These are phyloP conservation scores for Erithacus rubecula DNA, from an alignment of 2,797 vertebrate species.

Conservation along the genomic window DNA sequence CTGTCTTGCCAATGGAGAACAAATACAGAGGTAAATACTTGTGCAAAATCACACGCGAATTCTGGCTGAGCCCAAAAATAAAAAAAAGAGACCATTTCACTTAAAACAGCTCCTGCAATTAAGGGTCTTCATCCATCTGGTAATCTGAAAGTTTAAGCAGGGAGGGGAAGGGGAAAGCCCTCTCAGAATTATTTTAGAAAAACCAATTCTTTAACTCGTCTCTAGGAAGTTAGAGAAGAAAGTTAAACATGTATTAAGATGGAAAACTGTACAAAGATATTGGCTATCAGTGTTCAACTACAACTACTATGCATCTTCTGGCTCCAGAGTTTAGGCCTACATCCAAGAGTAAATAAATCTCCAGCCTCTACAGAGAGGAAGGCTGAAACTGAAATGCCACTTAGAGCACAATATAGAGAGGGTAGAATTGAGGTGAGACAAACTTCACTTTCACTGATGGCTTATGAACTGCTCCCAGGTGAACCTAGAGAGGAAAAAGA, in stretches of 20 bases:
- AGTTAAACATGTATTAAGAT: not conserved
- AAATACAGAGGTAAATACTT: not conserved
- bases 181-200: not conserved
- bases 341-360: not conserved
- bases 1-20: not conserved
- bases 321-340: slow-evolving; percentile 3
- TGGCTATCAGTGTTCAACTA: not conserved
- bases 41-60: not conserved
- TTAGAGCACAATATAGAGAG: not conserved
- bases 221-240: not conserved
- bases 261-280: not conserved
- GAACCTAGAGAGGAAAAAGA: slow-evolving; percentile 52
- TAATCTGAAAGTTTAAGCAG: slow-evolving; percentile 49
- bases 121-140: slow-evolving; percentile 48
- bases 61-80: not conserved
- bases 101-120: slow-evolving; percentile 38
- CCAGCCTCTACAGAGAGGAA: slow-evolving; percentile 27
- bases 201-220: not conserved
- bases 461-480: slow-evolving; percentile 36
- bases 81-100: not conserved
- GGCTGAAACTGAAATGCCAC: slow-evolving; percentile 50
- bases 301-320: not conserved
- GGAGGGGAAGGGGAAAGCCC: not conserved
- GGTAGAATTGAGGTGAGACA: not conserved
- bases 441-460: slow-evolving; percentile 26